phyloP scores from a whole-genome alignment of 2,113 vertebrate species.

The Columba janthina region DNA sequence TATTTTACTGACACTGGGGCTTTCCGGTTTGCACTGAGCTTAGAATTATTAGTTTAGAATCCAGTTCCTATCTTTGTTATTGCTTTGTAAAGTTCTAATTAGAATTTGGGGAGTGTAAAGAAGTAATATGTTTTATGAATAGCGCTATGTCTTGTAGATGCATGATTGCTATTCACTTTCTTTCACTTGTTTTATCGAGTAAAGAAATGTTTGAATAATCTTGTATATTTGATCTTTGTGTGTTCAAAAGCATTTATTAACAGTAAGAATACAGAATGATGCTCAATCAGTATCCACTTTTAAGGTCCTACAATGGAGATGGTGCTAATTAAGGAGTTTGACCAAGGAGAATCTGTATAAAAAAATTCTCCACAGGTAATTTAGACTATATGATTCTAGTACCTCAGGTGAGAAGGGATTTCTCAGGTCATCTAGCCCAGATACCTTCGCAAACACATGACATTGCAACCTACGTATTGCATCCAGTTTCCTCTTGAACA shows the following conservation, averaged over 20 bases:
- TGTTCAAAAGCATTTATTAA: slow-evolving; percentile 37
- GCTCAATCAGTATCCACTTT: not conserved
- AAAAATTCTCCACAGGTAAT: not conserved
- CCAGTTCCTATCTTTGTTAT: slow-evolving; percentile 61
- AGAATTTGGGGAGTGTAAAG: slow-evolving; percentile 64
- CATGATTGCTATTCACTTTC: not conserved
- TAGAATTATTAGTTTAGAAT: slow-evolving; percentile 73
- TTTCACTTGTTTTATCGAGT: slow-evolving; percentile 60
- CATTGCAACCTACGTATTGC: not conserved
- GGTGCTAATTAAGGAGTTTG: not conserved
- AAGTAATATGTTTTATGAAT: slow-evolving; percentile 61
- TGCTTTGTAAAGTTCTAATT: slow-evolving; percentile 74
- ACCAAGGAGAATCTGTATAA: not conserved
- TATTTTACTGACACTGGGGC: slow-evolving; percentile 54
- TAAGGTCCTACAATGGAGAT: not conserved
- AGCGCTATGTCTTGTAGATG: slow-evolving; percentile 42
- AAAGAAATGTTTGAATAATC: slow-evolving; percentile 34
- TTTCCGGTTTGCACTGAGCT: slow-evolving; percentile 64
- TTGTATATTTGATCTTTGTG: slow-evolving; percentile 25
- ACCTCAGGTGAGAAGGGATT: not conserved
- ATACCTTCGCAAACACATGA: accelerated
- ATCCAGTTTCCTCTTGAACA: not conserved
- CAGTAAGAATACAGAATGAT: not conserved
- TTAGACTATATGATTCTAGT: not conserved
- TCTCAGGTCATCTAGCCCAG: not conserved